Base-by-base conservation (phyloP, 2,888 invertebrate species). In the Dasypogon diadema region DNA sequence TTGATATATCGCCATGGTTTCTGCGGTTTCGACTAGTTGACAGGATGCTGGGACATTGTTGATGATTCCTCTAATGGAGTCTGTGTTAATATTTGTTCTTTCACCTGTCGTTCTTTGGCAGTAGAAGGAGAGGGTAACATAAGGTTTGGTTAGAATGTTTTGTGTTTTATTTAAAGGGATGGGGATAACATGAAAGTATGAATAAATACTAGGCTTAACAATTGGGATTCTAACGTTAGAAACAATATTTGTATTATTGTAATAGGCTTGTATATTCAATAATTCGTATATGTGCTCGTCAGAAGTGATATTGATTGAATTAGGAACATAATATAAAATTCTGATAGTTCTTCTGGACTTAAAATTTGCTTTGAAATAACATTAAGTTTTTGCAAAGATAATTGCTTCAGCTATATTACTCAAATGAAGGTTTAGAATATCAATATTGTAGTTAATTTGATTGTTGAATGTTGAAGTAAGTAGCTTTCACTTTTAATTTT, bases 161-260 rank as follows among this genome's bases (percentile, higher is more conserved):
- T 18, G 3, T 10, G 18, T n/a, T 22, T 18, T 22, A 18, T 54
- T 54, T 51, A 51, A 51, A 51, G 51, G 51, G 51, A 51, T 51
- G 6, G 14, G 14, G 14, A 51, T 51, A 51, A 51, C 51, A 51
- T 51, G 51, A 51, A 51, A 51, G 8, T 51, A 51, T n/a, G 51
- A 51, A n/a, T 51, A 51, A 51, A 51, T 21, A 51, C 51, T 51
- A 51, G 14, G 14, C 51, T 1, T 51, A 51, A 51, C 14, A 3
- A 51, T 51, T 6, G n/a, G n/a, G n/a, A n/a, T n/a, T n/a, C n/a
- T n/a, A n/a, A n/a, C n/a, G n/a, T n/a, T n/a, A n/a, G n/a, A n/a
- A n/a, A n/a, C n/a, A n/a, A n/a, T n/a, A n/a, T n/a, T n/a, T n/a
- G n/a, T n/a, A n/a, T 30, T 30, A 30, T 30, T 30, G 8, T 30